Evolutionary conservation across 2,113 vertebrate genomes (phyloP).

Genomic region (Eulemur macaco): DNA sequence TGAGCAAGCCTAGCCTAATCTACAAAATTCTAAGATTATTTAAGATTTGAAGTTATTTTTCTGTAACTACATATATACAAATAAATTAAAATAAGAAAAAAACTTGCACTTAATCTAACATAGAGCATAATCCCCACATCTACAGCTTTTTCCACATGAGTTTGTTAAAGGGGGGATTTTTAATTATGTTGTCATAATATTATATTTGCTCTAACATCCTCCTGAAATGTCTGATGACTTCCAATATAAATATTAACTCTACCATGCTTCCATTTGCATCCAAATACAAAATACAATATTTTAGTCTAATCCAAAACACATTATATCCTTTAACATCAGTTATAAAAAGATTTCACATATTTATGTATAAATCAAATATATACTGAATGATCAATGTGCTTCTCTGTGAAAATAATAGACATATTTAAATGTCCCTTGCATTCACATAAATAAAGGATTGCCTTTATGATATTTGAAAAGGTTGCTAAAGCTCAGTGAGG

Average conservation of each 20-base stretch:
- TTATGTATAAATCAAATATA: neutral
- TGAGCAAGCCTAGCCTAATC: neutral
- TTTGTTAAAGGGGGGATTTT: neutral
- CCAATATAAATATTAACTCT: neutral
- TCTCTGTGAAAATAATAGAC: neutral
- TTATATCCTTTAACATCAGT: neutral
- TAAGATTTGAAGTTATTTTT: neutral
- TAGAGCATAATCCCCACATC: neutral
- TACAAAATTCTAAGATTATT: neutral
- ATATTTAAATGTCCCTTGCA: neutral
- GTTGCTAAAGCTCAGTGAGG: neutral
- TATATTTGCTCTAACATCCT: neutral
- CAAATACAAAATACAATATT: neutral
- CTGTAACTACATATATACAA: neutral
- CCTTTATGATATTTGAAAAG: constrained; percentile 39
- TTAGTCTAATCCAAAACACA: neutral
- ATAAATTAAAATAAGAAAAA: neutral
- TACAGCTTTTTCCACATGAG: neutral
- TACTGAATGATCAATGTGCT: neutral
- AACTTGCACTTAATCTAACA: neutral
- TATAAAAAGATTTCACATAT: neutral
- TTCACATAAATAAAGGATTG: neutral
- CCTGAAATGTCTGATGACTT: neutral
- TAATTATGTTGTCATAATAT: neutral
- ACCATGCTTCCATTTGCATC: neutral